Evolutionary conservation across 2,113 vertebrate species (phyloP).

Genomic region (Ceratotherium simum): DNA sequence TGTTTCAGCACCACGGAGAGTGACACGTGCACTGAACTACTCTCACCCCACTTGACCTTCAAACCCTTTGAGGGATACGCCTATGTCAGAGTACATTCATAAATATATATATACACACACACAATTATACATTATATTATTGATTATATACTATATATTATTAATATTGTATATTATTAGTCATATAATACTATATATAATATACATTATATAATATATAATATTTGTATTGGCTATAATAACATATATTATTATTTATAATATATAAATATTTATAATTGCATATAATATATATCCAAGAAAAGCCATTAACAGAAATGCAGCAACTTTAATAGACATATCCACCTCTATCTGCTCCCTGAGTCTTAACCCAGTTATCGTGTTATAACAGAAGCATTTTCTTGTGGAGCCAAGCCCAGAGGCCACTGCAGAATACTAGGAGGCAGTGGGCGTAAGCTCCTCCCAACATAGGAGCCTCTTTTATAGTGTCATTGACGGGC

Average conservation of each 20-base stretch:
- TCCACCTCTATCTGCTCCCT: background rate
- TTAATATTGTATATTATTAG: background rate
- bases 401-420: background rate
- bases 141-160: background rate
- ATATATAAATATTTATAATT: background rate
- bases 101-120: background rate
- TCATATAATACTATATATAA: background rate
- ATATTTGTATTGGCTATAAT: background rate
- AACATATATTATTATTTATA: background rate
- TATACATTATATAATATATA: background rate
- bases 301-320: background rate
- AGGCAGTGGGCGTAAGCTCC: background rate
- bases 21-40: rapidly evolving
- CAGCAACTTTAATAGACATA: background rate
- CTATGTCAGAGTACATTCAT: background rate
- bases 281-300: background rate
- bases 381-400: slow-evolving; percentile 7
- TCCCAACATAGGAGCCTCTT: background rate
- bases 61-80: background rate
- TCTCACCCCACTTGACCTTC: background rate
- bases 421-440: background rate
- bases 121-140: background rate
- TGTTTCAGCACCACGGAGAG: slow-evolving; percentile 79
- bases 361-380: background rate
- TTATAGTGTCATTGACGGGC: background rate